Conservation (phyloP, 1,140 invertebrate genomes). For the Drepana arcuata region DNA sequence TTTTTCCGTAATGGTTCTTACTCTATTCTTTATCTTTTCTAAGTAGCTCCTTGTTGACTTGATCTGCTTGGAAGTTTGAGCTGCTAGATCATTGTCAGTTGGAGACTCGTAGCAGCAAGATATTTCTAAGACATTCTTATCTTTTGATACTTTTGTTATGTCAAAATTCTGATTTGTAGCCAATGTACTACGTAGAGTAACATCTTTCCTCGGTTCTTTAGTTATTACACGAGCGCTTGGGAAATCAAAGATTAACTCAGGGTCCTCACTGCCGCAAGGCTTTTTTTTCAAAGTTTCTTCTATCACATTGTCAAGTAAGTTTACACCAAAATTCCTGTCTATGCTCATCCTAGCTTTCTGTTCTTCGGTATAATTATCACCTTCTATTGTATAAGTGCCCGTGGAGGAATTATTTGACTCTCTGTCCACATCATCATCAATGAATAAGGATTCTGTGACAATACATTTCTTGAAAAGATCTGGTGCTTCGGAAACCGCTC, state of each 20-base stretch:
- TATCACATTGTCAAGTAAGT: conserved; percentile 32
- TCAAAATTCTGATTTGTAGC: conserved; percentile 33
- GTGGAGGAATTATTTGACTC: conserved; percentile 75
- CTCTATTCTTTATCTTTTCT: conserved; percentile 74
- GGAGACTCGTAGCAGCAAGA: conserved; percentile 74
- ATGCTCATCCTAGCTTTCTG: conserved; percentile 90
- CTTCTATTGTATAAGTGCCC: conserved; percentile 91
- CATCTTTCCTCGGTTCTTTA: conserved; percentile 49
- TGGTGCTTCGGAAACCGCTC: conserved; percentile 49
- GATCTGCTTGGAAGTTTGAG: conserved; percentile 60
- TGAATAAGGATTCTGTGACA: conserved; percentile 44
- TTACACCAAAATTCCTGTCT: conserved; percentile 78
- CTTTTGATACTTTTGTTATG: conserved; percentile 53
- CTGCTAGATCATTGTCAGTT: conserved; percentile 54
- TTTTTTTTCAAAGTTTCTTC: conserved; percentile 38
- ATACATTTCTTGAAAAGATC: conserved; percentile 59
- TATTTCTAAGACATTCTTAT: conserved; percentile 75
- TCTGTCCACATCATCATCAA: conserved; percentile 56
- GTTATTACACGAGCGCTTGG: conserved; percentile 41
- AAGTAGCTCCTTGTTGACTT: conserved; percentile 72
- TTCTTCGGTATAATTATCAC: conserved; percentile 87
- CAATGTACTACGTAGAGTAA: conserved; percentile 31
- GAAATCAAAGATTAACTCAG: conserved; percentile 55
- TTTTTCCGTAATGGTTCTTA: conserved; percentile 70
- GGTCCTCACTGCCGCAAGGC: conserved; percentile 30